Evolutionary conservation across 2,888 invertebrate genomes (phyloP).

Genomic region (Agrilus biguttatus): DNA sequence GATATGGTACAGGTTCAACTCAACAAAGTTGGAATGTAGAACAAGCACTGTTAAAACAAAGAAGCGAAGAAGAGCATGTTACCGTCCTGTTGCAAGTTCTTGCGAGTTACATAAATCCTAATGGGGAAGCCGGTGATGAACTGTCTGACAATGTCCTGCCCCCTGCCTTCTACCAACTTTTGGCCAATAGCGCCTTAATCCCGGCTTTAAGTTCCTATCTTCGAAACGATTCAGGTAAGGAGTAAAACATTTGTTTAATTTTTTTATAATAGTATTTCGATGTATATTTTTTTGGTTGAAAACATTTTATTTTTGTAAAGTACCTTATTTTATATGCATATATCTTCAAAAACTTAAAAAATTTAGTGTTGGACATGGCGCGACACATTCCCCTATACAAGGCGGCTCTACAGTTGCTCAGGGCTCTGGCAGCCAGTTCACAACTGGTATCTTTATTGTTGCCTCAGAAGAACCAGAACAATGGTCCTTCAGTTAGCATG

Average conservation of each 20-base stretch:
- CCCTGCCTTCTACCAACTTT: constrained; percentile 55
- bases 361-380: constrained; percentile 85
- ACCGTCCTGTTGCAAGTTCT: constrained; percentile 59
- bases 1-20: constrained; percentile 91
- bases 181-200: constrained; percentile 71
- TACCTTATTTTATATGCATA: constrained; percentile 1
- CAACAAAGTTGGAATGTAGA: constrained; percentile 95
- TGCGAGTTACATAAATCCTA: constrained; percentile 77
- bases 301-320: too few relatives aligned
- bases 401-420: constrained; percentile 65
- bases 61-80: constrained; percentile 87
- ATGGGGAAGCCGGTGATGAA: constrained; percentile 35
- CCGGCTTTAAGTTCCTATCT: constrained; percentile 82
- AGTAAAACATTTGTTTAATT: not conserved
- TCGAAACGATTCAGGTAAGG: constrained; percentile 73
- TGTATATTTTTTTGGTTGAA: constrained; percentile 3
- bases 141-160: constrained; percentile 40
- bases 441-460: constrained; percentile 45
- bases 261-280: not conserved
- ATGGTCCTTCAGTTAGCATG: constrained; percentile 53
- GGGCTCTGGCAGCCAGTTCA: constrained; percentile 56
- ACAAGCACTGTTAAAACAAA: constrained; percentile 77
- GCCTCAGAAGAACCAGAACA: constrained; percentile 32
- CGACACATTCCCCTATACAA: constrained; percentile 87
- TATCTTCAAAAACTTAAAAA: constrained; percentile 1